A percentile compares a stretch with the other conserved stretches of the same genome.
Evolutionary conservation across 2,113 vertebrate genomes (phyloP).

Genomic region (Psittacula cyanocephala): DNA sequence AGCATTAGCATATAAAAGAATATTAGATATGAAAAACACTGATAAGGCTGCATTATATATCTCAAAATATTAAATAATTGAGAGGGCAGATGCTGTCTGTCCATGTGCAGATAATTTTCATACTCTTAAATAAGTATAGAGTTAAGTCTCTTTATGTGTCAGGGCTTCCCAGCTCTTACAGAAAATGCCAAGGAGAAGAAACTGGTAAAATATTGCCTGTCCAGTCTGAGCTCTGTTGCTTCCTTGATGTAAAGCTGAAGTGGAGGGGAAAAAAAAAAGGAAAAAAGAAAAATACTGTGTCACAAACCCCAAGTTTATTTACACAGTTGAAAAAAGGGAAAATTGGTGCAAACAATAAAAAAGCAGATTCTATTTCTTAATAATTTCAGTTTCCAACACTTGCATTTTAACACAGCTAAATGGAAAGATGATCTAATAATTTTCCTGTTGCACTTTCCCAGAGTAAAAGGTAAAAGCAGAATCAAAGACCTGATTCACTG

Average conservation of each 20-base stretch:
- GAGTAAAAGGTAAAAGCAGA: background rate
- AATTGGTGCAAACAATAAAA: background rate
- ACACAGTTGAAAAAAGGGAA: background rate
- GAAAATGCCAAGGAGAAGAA: background rate
- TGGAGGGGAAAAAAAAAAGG: background rate
- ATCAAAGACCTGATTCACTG: background rate
- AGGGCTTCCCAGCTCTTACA: background rate
- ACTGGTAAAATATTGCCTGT: background rate
- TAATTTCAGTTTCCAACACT: slow-evolving; percentile 6
- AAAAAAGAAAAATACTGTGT: background rate
- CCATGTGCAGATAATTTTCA: background rate
- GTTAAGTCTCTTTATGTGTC: background rate
- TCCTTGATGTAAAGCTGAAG: background rate
- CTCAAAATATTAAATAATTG: background rate
- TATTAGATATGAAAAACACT: background rate
- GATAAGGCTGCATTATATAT: background rate
- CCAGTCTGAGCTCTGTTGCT: background rate
- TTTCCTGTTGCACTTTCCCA: background rate
- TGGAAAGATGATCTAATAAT: background rate
- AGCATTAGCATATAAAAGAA: background rate
- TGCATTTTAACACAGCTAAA: slow-evolving; percentile 40
- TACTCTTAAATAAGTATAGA: background rate
- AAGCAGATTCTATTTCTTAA: background rate
- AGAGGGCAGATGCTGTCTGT: background rate
- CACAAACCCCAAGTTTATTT: background rate